phyloP scores from a whole-genome alignment of 2,888 invertebrate species.

The Caradrina clavipalpis region DNA sequence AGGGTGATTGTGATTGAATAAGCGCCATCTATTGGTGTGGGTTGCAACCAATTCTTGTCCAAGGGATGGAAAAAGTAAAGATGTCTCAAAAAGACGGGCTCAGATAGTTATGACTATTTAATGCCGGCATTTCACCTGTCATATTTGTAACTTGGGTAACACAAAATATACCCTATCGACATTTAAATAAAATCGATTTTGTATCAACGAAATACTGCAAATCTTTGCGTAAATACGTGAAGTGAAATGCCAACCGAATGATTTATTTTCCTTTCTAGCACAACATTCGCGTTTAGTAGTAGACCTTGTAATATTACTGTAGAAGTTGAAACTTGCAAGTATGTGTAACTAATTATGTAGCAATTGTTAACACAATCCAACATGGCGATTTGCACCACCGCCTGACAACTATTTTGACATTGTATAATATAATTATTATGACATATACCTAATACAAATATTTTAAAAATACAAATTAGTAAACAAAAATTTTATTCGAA shows the following conservation, averaged over 20 bases:
- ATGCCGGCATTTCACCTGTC: too few relatives aligned
- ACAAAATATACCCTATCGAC: background rate
- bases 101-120: too few relatives aligned
- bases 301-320: constrained; percentile 35
- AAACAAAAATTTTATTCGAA: too few relatives aligned
- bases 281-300: constrained; percentile 33
- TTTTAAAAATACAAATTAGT: too few relatives aligned
- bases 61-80: too few relatives aligned
- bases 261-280: constrained; percentile 33
- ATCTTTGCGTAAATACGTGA: background rate
- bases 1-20: too few relatives aligned
- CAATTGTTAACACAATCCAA: constrained; percentile 11
- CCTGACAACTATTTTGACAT: background rate
- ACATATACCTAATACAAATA: too few relatives aligned
- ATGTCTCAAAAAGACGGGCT: too few relatives aligned
- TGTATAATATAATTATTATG: background rate
- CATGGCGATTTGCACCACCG: constrained; percentile 1
- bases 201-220: background rate
- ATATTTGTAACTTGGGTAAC: background rate
- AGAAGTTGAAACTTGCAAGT: constrained; percentile 30
- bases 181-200: background rate
- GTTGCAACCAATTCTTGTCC: too few relatives aligned
- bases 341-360: constrained; percentile 16
- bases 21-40: too few relatives aligned
- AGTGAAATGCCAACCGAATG: background rate